Evolutionary conservation across 2,888 invertebrate genomes (phyloP).

Genomic region (Nephrotoma flavescens): DNA sequence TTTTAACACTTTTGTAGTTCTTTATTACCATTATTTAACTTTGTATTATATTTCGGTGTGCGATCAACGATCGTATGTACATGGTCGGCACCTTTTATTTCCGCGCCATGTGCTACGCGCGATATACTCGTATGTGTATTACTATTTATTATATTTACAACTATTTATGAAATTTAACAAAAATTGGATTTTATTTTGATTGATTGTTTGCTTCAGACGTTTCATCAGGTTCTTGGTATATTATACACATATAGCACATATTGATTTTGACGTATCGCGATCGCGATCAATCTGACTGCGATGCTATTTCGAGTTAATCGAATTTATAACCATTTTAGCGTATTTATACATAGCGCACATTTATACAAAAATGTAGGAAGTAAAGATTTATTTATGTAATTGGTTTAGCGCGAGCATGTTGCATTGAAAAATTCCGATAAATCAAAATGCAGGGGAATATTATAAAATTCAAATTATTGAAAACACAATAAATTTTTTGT

Average conservation of each 20-base stretch:
- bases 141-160: neutral
- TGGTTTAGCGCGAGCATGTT: neutral
- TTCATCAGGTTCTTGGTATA: neutral
- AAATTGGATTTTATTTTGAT: neutral
- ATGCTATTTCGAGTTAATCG: neutral
- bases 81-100: neutral
- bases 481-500: neutral
- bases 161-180: neutral
- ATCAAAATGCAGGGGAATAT: neutral
- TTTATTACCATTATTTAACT: neutral
- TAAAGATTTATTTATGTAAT: neutral
- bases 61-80: neutral
- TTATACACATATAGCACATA: neutral
- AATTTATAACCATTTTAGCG: neutral
- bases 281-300: neutral
- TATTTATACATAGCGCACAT: too few species aligned
- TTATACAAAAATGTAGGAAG: neutral
- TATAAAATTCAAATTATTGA: neutral
- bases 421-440: neutral
- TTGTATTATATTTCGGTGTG: neutral
- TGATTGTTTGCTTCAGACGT: neutral
- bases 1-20: neutral
- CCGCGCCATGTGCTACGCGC: neutral
- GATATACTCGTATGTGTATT: neutral
- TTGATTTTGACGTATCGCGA: neutral